phyloP scores from a whole-genome alignment of 2,888 invertebrate genomes.

The Volucella bombylans region DNA sequence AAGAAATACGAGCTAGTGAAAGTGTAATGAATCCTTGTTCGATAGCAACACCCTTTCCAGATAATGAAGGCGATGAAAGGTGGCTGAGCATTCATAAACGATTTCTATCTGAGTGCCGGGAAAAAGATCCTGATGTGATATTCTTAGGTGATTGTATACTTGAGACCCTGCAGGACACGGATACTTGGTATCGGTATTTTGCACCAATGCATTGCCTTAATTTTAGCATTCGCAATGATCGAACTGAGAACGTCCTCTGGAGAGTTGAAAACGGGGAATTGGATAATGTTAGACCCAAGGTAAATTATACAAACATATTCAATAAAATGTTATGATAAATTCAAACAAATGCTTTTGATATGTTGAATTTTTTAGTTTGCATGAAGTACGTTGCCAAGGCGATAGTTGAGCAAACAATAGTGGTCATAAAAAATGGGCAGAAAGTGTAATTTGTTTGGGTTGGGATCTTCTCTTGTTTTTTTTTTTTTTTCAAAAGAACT shows the following conservation, averaged over 20 bases:
- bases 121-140: slow-evolving; percentile 95
- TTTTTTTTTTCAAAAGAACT: too few relatives aligned
- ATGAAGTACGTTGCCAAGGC: slow-evolving; percentile 3
- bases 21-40: slow-evolving; percentile 88
- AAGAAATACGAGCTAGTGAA: slow-evolving; percentile 38
- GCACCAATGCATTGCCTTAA: slow-evolving; percentile 95
- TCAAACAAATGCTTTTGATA: neutral
- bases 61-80: slow-evolving; percentile 92
- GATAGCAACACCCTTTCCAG: slow-evolving; percentile 87
- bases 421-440: neutral
- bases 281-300: slow-evolving; percentile 94
- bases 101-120: slow-evolving; percentile 92
- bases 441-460: neutral
- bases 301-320: slow-evolving; percentile 78
- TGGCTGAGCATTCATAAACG: slow-evolving; percentile 91
- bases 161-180: slow-evolving; percentile 91
- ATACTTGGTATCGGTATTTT: slow-evolving; percentile 95
- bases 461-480: neutral
- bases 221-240: slow-evolving; percentile 92
- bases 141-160: slow-evolving; percentile 95
- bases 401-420: neutral
- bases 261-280: slow-evolving; percentile 94
- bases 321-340: neutral
- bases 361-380: neutral
- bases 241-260: slow-evolving; percentile 95